phyloP scores from a whole-genome alignment of 2,797 vertebrate species.

The Gallinago nigripennis region DNA sequence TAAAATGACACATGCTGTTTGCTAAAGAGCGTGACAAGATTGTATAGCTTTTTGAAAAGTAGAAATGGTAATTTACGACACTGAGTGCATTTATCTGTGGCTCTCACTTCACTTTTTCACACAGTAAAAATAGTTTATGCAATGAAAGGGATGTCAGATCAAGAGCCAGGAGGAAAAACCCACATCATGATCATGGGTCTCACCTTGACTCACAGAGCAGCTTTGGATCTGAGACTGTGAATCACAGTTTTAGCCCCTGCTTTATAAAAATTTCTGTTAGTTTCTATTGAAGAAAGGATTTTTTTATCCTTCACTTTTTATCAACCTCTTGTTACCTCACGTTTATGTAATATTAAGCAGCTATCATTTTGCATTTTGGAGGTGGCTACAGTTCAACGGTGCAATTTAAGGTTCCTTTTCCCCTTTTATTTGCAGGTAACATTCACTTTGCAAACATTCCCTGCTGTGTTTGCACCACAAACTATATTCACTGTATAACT shows the following conservation, averaged over 20 bases:
- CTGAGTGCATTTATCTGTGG: not conserved
- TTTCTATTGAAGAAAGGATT: not conserved
- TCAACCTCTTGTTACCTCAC: not conserved
- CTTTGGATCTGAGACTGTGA: not conserved
- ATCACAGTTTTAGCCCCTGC: not conserved
- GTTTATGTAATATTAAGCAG: not conserved
- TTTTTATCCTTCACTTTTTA: not conserved
- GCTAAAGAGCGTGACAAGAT: not conserved
- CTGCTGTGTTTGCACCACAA: not conserved
- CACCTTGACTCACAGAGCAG: not conserved
- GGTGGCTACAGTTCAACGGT: not conserved
- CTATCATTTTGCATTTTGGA: not conserved
- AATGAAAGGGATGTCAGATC: not conserved
- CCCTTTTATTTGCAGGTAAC: not conserved
- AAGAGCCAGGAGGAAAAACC: not conserved
- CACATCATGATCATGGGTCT: not conserved
- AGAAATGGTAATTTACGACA: accelerated
- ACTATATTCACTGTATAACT: not conserved
- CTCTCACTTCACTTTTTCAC: not conserved
- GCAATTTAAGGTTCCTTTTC: not conserved
- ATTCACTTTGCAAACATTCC: not conserved
- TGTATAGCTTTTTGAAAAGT: not conserved
- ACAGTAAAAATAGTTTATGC: not conserved
- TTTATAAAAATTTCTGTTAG: not conserved
- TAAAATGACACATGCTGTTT: not conserved